Percentiles rank a stretch among this genome's conserved stretches.
Evolutionary conservation across 2,113 vertebrate species (phyloP).

Genomic region (Rhinichthys klamathensis): DNA sequence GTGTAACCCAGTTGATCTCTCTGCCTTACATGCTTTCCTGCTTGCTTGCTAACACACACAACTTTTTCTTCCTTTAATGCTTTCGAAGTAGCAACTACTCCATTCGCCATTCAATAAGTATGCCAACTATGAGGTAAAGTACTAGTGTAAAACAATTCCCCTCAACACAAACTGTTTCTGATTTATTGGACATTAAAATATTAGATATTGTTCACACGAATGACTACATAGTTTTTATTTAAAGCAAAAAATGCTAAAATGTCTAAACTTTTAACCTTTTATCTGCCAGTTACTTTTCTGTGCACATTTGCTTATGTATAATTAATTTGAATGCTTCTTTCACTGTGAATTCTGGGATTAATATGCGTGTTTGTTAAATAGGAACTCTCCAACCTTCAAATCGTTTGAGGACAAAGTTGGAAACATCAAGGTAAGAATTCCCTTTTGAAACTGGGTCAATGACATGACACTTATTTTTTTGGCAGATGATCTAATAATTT

Average conservation of each 20-base stretch:
- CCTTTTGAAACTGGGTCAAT: neutral
- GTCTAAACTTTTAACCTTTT: neutral
- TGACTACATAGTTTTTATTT: neutral
- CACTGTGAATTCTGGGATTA: neutral
- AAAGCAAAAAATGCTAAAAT: neutral
- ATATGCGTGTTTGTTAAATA: constrained; percentile 60
- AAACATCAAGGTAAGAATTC: constrained; percentile 88
- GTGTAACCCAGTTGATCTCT: constrained; percentile 17
- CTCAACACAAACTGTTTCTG: neutral
- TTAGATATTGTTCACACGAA: neutral
- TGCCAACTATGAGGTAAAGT: constrained; percentile 99
- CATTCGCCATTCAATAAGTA: constrained; percentile 99
- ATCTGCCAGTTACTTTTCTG: neutral
- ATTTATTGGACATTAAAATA: neutral
- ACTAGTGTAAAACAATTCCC: constrained; percentile 39
- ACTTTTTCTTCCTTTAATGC: constrained; percentile 81
- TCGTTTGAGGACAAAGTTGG: constrained; percentile 94
- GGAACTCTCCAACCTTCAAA: constrained; percentile 96
- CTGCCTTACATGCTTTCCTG: constrained; percentile 37
- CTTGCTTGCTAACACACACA: constrained; percentile 72
- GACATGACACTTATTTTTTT: neutral
- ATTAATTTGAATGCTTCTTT: neutral
- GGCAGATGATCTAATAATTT: neutral
- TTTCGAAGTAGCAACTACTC: constrained; percentile 94
- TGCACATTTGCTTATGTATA: neutral